These are phyloP conservation scores for Oophaga sylvatica DNA, from an alignment of 2,797 vertebrate genomes.

Conservation along the genomic window DNA sequence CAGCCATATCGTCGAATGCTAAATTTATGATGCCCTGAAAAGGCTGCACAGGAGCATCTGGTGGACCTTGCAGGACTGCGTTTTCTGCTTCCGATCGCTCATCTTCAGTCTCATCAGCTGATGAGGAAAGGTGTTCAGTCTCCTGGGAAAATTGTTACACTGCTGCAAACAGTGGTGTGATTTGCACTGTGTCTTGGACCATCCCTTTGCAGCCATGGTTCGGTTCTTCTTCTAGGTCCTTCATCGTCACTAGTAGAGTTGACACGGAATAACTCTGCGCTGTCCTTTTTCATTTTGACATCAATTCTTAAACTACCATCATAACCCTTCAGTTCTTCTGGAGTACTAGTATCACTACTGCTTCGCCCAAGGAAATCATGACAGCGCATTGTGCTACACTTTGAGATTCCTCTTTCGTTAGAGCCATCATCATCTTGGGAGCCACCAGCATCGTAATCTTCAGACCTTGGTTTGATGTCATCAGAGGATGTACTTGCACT, in stretches of 20 bases:
- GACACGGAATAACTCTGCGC: slow-evolving; percentile 77
- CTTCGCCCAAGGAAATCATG: slow-evolving; percentile 96
- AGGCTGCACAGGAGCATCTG: slow-evolving; percentile 76
- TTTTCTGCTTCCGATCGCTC: slow-evolving; percentile 94
- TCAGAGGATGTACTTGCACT: slow-evolving; percentile 96
- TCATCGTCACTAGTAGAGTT: slow-evolving; percentile 92
- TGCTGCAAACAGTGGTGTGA: slow-evolving; percentile 69
- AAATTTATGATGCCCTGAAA: slow-evolving; percentile 95
- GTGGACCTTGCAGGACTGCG: slow-evolving; percentile 67
- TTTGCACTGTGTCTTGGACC: slow-evolving; percentile 66
- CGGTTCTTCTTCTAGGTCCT: slow-evolving; percentile 76
- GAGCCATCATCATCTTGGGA: slow-evolving; percentile 97
- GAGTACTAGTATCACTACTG: slow-evolving; percentile 97
- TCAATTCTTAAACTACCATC: slow-evolving; percentile 88
- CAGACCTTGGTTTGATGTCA: slow-evolving; percentile 96
- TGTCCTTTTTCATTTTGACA: slow-evolving; percentile 89
- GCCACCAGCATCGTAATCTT: slow-evolving; percentile 97
- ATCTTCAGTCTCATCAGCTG: slow-evolving; percentile 93
- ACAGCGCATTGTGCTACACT: slow-evolving; percentile 93
- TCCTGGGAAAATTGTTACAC: slow-evolving; percentile 77
- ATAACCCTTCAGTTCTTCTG: slow-evolving; percentile 93
- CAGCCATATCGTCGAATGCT: slow-evolving; percentile 89
- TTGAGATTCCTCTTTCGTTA: slow-evolving; percentile 89
- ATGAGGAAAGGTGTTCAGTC: slow-evolving; percentile 87
- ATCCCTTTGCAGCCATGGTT: slow-evolving; percentile 81